Percentiles rank a stretch among this genome's conserved stretches.
Conservation (phyloP, 2,888 invertebrate species). For the Habrosyne pyritoides region DNA sequence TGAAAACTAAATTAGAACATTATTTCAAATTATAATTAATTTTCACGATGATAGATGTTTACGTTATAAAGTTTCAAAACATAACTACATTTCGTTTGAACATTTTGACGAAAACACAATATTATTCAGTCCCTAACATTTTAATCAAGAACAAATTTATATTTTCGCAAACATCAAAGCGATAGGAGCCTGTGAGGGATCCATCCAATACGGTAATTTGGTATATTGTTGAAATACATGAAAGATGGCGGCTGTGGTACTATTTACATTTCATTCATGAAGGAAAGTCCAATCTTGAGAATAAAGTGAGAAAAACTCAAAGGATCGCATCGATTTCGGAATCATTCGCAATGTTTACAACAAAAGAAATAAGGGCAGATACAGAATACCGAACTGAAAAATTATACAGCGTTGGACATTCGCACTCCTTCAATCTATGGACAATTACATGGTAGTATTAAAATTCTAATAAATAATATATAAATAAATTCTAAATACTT, state of each 20-base stretch:
- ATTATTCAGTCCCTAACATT: constrained; percentile 14
- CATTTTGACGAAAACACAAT: not conserved
- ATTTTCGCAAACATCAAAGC: constrained; percentile 18
- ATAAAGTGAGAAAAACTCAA: not conserved
- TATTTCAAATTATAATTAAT: too few species aligned
- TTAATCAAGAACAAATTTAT: constrained; percentile 23
- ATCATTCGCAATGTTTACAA: not conserved
- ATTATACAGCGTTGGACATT: too few species aligned
- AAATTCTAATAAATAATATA: too few species aligned
- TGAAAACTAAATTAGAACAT: too few species aligned
- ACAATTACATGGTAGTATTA: too few species aligned
- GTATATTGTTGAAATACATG: constrained; percentile 8
- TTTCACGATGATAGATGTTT: not conserved
- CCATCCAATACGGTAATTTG: constrained; percentile 9
- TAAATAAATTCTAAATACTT: too few species aligned
- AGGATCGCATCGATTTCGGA: not conserved
- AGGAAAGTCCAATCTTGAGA: not conserved
- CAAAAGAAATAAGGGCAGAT: not conserved
- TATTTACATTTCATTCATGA: constrained; percentile 3
- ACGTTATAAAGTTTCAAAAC: not conserved
- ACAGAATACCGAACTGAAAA: not conserved
- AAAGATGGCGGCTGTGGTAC: not conserved
- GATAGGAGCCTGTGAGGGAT: constrained; percentile 7
- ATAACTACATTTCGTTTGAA: not conserved
- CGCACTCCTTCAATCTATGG: too few species aligned